Conservation (phyloP, 2,113 vertebrate genomes). For the Gymnocephalus cernua region DNA sequence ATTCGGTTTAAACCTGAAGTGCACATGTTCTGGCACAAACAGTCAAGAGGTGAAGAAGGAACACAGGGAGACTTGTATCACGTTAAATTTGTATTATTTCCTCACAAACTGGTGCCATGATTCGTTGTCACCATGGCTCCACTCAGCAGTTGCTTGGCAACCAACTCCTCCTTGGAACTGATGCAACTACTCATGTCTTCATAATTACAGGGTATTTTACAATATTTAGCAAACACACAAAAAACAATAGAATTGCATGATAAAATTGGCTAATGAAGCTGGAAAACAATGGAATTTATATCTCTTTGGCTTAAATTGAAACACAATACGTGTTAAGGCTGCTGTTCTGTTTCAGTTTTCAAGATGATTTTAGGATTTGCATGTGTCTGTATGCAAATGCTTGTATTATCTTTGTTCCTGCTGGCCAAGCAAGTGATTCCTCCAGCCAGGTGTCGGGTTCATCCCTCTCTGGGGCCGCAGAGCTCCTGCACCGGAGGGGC, state of each 20-base stretch:
- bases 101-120: slow-evolving; percentile 56
- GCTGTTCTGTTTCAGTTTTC: neutral
- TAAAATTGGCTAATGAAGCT: slow-evolving; percentile 57
- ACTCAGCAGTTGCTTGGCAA: slow-evolving; percentile 85
- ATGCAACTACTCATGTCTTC: slow-evolving; percentile 73
- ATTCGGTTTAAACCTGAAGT: slow-evolving; percentile 16
- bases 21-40: neutral
- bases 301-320: neutral
- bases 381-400: neutral
- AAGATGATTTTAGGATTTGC: neutral
- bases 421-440: slow-evolving; percentile 50
- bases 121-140: slow-evolving; percentile 79
- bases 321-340: neutral
- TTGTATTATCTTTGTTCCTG: slow-evolving; percentile 32
- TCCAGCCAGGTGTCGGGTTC: slow-evolving; percentile 53
- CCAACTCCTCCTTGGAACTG: slow-evolving; percentile 77
- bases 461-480: slow-evolving; percentile 21
- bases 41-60: slow-evolving; percentile 7
- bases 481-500: slow-evolving; percentile 13
- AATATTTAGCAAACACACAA: slow-evolving; percentile 72
- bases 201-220: slow-evolving; percentile 76
- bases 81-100: slow-evolving; percentile 58
- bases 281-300: slow-evolving; percentile 2
- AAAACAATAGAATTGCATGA: slow-evolving; percentile 48
- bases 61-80: slow-evolving; percentile 35